These are phyloP conservation scores for Bhutanitis thaidina DNA, from an alignment of 2,888 invertebrate genomes.

Conservation along the genomic window DNA sequence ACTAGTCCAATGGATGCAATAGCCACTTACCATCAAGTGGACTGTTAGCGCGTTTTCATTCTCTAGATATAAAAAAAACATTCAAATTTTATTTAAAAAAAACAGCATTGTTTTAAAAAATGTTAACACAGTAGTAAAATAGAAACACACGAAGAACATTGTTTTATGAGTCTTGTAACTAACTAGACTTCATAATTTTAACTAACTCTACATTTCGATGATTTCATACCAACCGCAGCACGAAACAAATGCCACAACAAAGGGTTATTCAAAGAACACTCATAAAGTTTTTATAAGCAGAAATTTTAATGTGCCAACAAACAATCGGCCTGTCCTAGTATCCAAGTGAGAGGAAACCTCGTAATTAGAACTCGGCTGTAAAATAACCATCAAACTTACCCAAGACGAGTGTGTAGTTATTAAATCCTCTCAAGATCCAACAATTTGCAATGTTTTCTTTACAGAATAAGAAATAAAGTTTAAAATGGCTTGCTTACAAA, in stretches of 20 bases:
- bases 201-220: slow-evolving; percentile 25
- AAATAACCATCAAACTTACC: slow-evolving; percentile 74
- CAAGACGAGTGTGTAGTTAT: slow-evolving; percentile 57
- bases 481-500: slow-evolving; percentile 23
- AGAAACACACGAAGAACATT: slow-evolving; percentile 6
- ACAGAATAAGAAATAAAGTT: slow-evolving; percentile 25
- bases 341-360: slow-evolving; percentile 61
- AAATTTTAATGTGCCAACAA: slow-evolving; percentile 53
- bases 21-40: no score
- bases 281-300: slow-evolving; percentile 60
- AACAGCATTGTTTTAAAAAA: no score
- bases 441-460: slow-evolving; percentile 20
- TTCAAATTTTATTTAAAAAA: no score
- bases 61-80: no score
- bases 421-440: slow-evolving; percentile 37
- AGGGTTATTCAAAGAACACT: slow-evolving; percentile 51
- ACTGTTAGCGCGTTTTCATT: no score
- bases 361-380: slow-evolving; percentile 72
- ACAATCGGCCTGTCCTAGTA: slow-evolving; percentile 63
- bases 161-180: slow-evolving; percentile 20
- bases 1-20: no score
- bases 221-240: slow-evolving; percentile 25
- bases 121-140: neutral
- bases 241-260: slow-evolving; percentile 52
- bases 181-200: slow-evolving; percentile 16